Conservation (phyloP, 2,888 invertebrate species). For the Trissoscelio sp. region DNA sequence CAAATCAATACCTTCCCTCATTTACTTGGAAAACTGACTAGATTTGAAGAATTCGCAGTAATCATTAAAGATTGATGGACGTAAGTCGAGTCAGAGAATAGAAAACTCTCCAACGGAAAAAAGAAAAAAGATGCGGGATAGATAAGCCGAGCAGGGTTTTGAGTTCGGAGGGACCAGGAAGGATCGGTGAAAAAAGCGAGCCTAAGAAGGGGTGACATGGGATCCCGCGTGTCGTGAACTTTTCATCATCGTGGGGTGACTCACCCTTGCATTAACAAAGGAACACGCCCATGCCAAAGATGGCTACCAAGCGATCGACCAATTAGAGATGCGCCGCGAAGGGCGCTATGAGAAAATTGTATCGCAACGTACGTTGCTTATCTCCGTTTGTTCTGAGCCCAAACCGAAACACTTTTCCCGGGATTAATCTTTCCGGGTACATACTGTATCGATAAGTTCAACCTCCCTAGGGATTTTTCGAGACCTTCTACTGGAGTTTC, state of each 20-base stretch:
- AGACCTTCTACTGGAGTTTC: too few species aligned
- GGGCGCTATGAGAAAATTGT: conserved; percentile 65
- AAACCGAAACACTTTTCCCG: conserved; percentile 58
- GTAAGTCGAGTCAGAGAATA: too few species aligned
- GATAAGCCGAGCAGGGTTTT: conserved; percentile 57
- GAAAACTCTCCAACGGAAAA: conserved; percentile 60
- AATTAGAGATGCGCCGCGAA: conserved; percentile 67
- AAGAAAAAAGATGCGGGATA: conserved; percentile 59
- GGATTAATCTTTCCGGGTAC: conserved; percentile 40
- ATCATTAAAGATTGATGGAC: conserved; percentile 1
- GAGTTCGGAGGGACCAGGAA: conserved; percentile 57
- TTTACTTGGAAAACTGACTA: too few species aligned
- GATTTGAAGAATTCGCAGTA: background rate
- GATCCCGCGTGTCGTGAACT: conserved; percentile 64
- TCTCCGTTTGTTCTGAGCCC: conserved; percentile 52
- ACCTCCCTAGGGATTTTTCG: background rate
- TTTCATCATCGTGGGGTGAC: conserved; percentile 65
- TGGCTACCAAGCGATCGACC: conserved; percentile 71
- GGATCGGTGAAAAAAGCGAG: conserved; percentile 59
- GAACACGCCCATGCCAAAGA: conserved; percentile 73
- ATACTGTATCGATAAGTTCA: conserved; percentile 9
- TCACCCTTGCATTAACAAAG: conserved; percentile 71
- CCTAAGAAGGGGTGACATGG: conserved; percentile 62
- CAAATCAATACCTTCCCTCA: too few species aligned
- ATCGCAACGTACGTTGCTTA: conserved; percentile 63